Evolutionary conservation across 1,140 invertebrate genomes (phyloP).

Genomic region (Megalopta genalis): DNA sequence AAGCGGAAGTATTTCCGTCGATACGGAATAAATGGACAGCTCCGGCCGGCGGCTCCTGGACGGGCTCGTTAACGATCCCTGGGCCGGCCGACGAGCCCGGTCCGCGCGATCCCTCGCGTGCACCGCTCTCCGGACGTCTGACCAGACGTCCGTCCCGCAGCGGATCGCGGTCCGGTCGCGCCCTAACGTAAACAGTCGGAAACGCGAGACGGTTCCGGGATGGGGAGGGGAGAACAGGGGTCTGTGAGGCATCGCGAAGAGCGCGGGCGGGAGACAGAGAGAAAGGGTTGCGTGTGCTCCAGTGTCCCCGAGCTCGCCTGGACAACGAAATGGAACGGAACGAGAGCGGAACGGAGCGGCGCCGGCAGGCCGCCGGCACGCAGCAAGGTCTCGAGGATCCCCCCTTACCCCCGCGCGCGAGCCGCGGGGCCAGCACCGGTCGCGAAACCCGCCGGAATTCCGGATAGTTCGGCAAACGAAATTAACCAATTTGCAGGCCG

Average conservation of each 20-base stretch:
- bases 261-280: background rate
- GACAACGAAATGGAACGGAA: too few relatives aligned
- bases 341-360: too few relatives aligned
- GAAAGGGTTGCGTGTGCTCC: background rate
- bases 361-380: too few relatives aligned
- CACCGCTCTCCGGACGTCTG: background rate
- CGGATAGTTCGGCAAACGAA: constrained; percentile 37
- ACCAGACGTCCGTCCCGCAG: background rate
- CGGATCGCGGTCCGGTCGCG: too few relatives aligned
- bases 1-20: constrained; percentile 19
- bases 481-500: constrained; percentile 60
- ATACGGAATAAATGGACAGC: constrained; percentile 20
- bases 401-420: background rate
- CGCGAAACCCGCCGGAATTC: constrained; percentile 43
- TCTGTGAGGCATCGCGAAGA: too few relatives aligned
- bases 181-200: constrained; percentile 35
- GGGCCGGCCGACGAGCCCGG: background rate
- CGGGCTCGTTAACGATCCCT: constrained; percentile 15
- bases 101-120: background rate
- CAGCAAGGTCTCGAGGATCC: background rate
- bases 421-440: background rate
- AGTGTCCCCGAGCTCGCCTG: too few relatives aligned
- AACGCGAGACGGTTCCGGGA: background rate
- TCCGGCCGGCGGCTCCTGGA: background rate
- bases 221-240: too few relatives aligned